Base-by-base conservation (phyloP, 2,888 invertebrate species). In the Cerceris rybyensis region DNA sequence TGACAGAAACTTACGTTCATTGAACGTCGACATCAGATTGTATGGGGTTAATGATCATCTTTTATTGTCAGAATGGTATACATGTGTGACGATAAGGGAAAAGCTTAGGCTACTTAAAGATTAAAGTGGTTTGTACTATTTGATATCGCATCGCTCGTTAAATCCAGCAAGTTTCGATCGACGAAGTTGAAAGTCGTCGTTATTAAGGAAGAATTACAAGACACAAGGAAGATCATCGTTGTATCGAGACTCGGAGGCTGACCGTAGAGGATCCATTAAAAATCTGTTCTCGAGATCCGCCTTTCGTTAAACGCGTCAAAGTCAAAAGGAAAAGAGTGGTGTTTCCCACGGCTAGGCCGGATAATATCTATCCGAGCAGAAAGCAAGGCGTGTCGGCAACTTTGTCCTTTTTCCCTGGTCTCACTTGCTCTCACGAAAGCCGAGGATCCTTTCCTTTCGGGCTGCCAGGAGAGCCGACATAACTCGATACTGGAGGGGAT, bases 281-380 rank as follows among this genome's bases (percentile, higher is more conserved):
- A 8, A 11, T 11, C 46, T 9, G n/a, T 14, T 52, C 14, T 52
- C 52, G 14, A 55, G 55, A 65, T 16, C 9, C 11, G 65, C 41
- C 54, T 54, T 65, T 42, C 65, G 52, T 54, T n/a, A 52, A 57
- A 55, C 17, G 49, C 17, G 28, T 59, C 72, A 50, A 75, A 70
- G 50, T 14, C 46, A 50, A 14, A 2, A 39, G 63, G 68, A 70
- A 78, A 80, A 65, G 28, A 28, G 43, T 54, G 14, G 14, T 46
- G 68, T 78, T 84, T 84, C 84, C 80, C 84, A 84, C 82, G 82
- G 60, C 70, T 64, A n/a, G 57, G 14, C 63, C 61, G 74, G 78
- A 77, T 73, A 73, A 73, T 60, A 60, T 72, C 64, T 72, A 75
- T 69, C 72, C 68, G 50, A 55, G 39, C 61, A 70, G 57, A 76